Conservation (phyloP, 1,140 invertebrate genomes). For the Zaprionus gabonicus region DNA sequence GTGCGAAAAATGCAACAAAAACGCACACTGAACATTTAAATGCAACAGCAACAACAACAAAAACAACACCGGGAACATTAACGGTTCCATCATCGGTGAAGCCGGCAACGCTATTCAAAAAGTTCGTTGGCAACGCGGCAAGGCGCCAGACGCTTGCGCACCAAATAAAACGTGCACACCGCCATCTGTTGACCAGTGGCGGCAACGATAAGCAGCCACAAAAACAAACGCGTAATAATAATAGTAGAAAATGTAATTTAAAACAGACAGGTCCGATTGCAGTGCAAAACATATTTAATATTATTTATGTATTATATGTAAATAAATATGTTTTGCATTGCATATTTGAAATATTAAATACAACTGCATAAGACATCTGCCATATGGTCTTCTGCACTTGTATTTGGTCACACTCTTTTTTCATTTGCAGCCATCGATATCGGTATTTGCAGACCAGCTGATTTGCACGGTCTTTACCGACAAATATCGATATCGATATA, state of each 20-base stretch:
- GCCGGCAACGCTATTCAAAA: constrained; percentile 48
- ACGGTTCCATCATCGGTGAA: constrained; percentile 19
- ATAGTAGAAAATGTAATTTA: constrained; percentile 27
- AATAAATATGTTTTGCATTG: constrained; percentile 21
- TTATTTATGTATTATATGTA: background rate
- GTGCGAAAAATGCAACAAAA: constrained; percentile 57
- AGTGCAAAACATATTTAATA: constrained; percentile 19
- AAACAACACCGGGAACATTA: constrained; percentile 10
- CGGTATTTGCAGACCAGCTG: constrained; percentile 45
- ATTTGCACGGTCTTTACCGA: constrained; percentile 11
- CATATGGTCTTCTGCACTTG: constrained; percentile 32
- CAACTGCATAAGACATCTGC: constrained; percentile 25
- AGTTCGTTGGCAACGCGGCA: constrained; percentile 60
- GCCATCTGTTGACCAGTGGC: constrained; percentile 77
- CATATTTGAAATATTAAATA: background rate
- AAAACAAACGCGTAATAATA: constrained; percentile 61
- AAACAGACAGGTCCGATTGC: constrained; percentile 4
- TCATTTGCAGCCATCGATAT: constrained; percentile 29
- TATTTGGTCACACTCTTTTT: constrained; percentile 35
- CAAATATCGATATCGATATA: constrained; percentile 40
- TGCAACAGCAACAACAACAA: constrained; percentile 11
- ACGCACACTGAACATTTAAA: constrained; percentile 31
- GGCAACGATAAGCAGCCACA: constrained; percentile 65
- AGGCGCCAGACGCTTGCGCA: constrained; percentile 69
- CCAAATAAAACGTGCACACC: constrained; percentile 80